Percentiles rank a stretch among this genome's conserved stretches.
Evolutionary conservation across 2,113 vertebrate species (phyloP).

Genomic region (Phylloscopus trochilus): DNA sequence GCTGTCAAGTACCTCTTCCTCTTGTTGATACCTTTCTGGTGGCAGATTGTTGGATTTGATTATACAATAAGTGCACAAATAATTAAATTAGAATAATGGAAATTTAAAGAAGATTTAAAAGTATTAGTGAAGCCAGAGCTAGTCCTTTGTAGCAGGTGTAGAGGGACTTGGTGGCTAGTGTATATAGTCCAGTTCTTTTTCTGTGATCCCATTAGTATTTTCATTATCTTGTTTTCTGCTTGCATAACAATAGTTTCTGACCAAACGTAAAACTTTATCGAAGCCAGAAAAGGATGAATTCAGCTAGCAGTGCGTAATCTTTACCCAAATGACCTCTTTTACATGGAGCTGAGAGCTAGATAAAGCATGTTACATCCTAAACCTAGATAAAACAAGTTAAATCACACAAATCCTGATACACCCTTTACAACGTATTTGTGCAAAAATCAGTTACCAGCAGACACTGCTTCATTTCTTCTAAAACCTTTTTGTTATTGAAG

Average conservation of each 20-base stretch:
- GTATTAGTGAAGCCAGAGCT: background rate
- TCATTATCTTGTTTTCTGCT: background rate
- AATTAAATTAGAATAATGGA: background rate
- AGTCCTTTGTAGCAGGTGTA: background rate
- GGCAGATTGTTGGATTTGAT: background rate
- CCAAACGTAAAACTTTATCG: background rate
- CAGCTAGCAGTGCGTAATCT: fast-evolving
- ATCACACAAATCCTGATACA: background rate
- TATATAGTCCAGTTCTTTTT: background rate
- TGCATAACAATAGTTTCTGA: background rate
- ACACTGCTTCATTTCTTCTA: background rate
- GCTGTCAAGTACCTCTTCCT: background rate
- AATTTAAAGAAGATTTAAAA: background rate
- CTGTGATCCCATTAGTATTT: background rate
- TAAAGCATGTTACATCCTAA: background rate
- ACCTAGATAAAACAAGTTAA: background rate
- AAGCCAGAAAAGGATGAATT: background rate
- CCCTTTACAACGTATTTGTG: background rate
- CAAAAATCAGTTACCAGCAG: background rate
- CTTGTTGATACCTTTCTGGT: background rate
- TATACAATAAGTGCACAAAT: background rate
- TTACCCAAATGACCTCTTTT: background rate
- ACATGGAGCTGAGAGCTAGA: background rate
- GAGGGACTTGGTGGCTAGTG: background rate
- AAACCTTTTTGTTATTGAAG: background rate